These are phyloP conservation scores for Microtus oregoni DNA, from an alignment of 2,113 vertebrate species.

Conservation along the genomic window DNA sequence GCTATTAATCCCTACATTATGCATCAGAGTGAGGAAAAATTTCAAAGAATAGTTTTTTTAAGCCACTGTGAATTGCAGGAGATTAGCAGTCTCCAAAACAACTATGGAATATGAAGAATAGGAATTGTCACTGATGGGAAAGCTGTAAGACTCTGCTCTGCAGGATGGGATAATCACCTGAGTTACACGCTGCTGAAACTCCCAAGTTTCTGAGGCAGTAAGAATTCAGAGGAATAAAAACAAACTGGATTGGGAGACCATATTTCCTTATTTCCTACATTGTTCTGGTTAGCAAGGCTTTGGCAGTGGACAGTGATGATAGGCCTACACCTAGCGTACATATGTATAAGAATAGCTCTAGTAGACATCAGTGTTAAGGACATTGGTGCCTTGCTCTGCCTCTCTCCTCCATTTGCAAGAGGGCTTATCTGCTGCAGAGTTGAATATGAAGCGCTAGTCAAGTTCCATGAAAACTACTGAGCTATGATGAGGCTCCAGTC, in stretches of 20 bases:
- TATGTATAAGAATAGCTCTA: background rate
- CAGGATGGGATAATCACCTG: background rate
- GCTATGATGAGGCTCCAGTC: background rate
- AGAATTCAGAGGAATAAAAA: background rate
- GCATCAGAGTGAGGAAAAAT: background rate
- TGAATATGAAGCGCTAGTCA: background rate
- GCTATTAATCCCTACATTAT: conserved; percentile 25
- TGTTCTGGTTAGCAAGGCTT: background rate
- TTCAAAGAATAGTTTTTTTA: background rate
- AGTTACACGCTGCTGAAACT: background rate
- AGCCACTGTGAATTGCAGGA: background rate
- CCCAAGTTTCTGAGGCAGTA: background rate
- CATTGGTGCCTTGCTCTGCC: background rate
- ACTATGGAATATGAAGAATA: background rate
- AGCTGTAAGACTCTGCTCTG: background rate
- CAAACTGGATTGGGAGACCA: background rate
- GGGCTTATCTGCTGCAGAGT: background rate
- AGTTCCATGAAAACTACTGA: background rate
- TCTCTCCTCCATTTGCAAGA: background rate
- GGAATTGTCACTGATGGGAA: background rate
- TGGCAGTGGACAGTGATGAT: background rate
- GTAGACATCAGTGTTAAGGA: background rate
- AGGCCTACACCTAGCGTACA: background rate
- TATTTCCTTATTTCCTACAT: background rate
- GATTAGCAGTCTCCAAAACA: background rate